Percentiles rank a stretch among this genome's conserved stretches.
phyloP scores from a whole-genome alignment of 2,888 invertebrate species.

The Epirrhoe alternata region DNA sequence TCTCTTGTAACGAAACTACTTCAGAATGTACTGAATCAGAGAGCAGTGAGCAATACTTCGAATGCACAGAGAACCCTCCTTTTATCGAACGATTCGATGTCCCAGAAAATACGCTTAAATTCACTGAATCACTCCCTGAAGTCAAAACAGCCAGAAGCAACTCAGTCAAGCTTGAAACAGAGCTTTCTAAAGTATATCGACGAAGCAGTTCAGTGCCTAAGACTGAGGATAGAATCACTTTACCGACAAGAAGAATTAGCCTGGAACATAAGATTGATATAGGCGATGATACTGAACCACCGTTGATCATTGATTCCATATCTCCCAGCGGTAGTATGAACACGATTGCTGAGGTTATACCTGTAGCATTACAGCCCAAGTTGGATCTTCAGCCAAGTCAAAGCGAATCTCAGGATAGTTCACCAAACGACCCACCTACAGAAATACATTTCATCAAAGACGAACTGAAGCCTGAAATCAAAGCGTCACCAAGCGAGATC shows the following conservation, averaged over 20 bases:
- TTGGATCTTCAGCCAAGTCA: constrained; percentile 67
- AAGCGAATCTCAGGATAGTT: constrained; percentile 74
- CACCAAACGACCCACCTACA: constrained; percentile 78
- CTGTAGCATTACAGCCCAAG: constrained; percentile 71
- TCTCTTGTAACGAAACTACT: constrained; percentile 80
- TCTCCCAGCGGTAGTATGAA: constrained; percentile 78
- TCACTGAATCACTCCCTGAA: constrained; percentile 64
- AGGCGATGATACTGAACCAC: constrained; percentile 80
- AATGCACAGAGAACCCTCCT: constrained; percentile 73
- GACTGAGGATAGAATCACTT: constrained; percentile 66
- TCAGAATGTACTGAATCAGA: constrained; percentile 83
- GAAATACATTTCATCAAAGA: constrained; percentile 76
- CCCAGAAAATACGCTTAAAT: constrained; percentile 63
- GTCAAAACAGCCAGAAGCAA: constrained; percentile 61
- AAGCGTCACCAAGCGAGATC: constrained; percentile 78
- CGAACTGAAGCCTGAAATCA: constrained; percentile 65
- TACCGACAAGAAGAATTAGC: constrained; percentile 73
- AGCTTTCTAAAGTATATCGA: constrained; percentile 75
- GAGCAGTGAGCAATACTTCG: constrained; percentile 81
- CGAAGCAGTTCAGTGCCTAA: constrained; percentile 78
- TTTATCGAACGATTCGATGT: constrained; percentile 69
- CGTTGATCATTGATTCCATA: constrained; percentile 77
- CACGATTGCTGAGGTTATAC: constrained; percentile 78
- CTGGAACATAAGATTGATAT: constrained; percentile 82
- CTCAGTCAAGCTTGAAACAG: constrained; percentile 68